A percentile compares a stretch with the other conserved stretches of the same genome.
Conservation (phyloP, 1,140 invertebrate genomes). For the Bathynomus jamesi region DNA sequence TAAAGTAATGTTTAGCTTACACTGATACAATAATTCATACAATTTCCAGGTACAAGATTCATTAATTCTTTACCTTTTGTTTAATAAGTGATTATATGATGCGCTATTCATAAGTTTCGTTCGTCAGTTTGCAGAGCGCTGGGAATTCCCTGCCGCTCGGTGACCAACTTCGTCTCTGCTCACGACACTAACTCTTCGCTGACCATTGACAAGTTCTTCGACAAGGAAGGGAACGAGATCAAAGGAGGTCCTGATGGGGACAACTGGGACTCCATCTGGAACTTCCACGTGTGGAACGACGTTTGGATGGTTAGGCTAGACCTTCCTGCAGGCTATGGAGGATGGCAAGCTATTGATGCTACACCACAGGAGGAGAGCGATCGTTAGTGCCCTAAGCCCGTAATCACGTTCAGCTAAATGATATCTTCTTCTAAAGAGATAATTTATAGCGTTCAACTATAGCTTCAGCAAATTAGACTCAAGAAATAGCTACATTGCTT, state of each 20-base stretch:
- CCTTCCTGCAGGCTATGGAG: slow-evolving; percentile 62
- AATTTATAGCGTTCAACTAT: too few species aligned
- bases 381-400: slow-evolving; percentile 38
- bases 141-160: slow-evolving; percentile 47
- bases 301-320: slow-evolving; percentile 70
- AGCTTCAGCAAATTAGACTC: too few species aligned
- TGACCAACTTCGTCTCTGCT: slow-evolving; percentile 50
- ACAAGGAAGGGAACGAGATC: slow-evolving; percentile 42
- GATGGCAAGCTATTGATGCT: slow-evolving; percentile 89
- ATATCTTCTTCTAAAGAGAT: neutral
- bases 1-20: too few species aligned
- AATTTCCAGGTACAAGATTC: too few species aligned
- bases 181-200: slow-evolving; percentile 48
- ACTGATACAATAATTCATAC: too few species aligned
- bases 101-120: too few species aligned
- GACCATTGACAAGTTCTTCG: slow-evolving; percentile 48
- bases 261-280: slow-evolving; percentile 55
- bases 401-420: neutral
- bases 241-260: slow-evolving; percentile 39
- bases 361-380: slow-evolving; percentile 76
- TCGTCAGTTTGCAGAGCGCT: slow-evolving; percentile 46
- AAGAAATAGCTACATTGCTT: too few species aligned
- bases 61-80: too few species aligned
- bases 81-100: too few species aligned
- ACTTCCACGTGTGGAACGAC: slow-evolving; percentile 80